Evolutionary conservation across 2,888 invertebrate species (phyloP).

Genomic region (Adineta ricciae): DNA sequence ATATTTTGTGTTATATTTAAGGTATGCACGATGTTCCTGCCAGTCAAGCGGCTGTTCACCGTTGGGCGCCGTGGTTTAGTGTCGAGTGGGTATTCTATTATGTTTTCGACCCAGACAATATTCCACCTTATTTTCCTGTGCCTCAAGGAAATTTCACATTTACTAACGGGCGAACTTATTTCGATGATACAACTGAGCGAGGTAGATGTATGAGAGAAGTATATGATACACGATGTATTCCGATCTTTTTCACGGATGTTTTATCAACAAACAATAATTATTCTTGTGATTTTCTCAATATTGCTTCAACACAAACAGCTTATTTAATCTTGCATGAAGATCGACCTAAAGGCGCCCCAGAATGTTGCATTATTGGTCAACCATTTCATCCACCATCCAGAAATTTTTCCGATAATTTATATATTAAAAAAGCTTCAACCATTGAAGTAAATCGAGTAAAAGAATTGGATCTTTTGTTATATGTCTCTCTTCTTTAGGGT

Average conservation of each 20-base stretch:
- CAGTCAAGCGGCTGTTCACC: not conserved
- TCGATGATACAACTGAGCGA: not conserved
- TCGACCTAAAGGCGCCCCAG: not conserved
- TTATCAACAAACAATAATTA: not conserved
- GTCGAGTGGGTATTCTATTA: not conserved
- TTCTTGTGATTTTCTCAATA: not conserved
- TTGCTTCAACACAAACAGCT: not conserved
- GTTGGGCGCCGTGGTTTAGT: not conserved
- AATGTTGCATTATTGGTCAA: not conserved
- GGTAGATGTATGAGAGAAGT: not conserved
- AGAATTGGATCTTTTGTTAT: not conserved
- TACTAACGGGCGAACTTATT: not conserved
- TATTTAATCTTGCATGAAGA: conserved; percentile 1
- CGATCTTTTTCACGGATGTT: not conserved
- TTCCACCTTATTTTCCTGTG: not conserved
- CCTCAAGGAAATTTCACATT: not conserved
- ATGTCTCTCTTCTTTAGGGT: not conserved
- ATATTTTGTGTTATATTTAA: not conserved
- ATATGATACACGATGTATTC: not conserved
- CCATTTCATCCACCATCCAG: not conserved
- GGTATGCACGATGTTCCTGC: not conserved
- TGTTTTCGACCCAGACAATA: not conserved
- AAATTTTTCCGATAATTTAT: not conserved
- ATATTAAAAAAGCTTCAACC: not conserved
- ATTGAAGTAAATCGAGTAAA: too few relatives aligned